Conservation (phyloP, 2,797 vertebrate species). For the Acanthurus lineatus region DNA sequence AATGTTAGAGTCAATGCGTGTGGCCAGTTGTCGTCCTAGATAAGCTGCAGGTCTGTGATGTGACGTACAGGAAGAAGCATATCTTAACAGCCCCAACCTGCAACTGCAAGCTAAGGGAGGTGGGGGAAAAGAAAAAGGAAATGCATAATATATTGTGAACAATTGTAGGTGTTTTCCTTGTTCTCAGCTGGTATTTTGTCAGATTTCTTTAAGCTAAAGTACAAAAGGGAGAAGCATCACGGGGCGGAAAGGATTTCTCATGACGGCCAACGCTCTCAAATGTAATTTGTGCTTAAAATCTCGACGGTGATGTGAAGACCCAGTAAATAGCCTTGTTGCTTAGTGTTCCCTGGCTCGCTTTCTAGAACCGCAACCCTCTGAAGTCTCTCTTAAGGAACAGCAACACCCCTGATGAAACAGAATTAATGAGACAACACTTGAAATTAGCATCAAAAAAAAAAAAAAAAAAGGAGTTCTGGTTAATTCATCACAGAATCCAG, state of each 20-base stretch:
- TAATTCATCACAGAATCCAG: constrained; percentile 59
- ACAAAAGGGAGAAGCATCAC: constrained; percentile 14
- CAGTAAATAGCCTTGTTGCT: constrained; percentile 46
- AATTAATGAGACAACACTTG: constrained; percentile 74
- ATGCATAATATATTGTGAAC: not conserved
- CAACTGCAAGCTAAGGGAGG: not conserved
- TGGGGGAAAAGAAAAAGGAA: not conserved
- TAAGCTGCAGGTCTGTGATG: constrained; percentile 41
- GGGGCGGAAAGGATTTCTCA: constrained; percentile 40
- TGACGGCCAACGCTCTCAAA: constrained; percentile 13
- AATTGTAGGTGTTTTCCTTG: not conserved
- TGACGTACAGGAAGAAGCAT: constrained; percentile 69
- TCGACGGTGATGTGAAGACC: constrained; percentile 29
- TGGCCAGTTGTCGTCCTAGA: constrained; percentile 49
- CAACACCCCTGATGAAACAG: constrained; percentile 60
- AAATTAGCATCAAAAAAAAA: constrained; percentile 60
- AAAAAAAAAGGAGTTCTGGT: constrained; percentile 67
- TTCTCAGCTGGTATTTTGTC: constrained; percentile 14
- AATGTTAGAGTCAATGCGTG: constrained; percentile 11
- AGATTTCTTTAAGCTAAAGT: constrained; percentile 32
- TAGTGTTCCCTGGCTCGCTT: constrained; percentile 47
- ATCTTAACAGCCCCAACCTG: constrained; percentile 56
- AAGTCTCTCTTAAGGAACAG: constrained; percentile 60
- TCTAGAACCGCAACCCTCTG: constrained; percentile 55
- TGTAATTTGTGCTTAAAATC: constrained; percentile 32